Conservation (phyloP, 2,113 vertebrate genomes). For the Opisthocomus hoazin region DNA sequence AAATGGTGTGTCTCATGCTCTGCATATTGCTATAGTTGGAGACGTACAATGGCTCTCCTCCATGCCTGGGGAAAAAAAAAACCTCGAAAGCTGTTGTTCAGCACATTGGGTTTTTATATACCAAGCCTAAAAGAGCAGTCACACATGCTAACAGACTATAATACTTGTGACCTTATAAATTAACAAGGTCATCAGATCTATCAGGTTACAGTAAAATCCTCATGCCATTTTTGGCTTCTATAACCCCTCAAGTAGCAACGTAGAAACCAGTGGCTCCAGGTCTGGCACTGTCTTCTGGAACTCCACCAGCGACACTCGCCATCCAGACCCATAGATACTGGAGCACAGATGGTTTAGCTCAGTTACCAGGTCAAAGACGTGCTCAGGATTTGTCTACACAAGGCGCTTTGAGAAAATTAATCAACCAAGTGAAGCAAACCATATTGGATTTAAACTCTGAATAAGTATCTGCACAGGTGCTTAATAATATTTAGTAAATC, state of each 20-base stretch:
- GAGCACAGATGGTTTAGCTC: background rate
- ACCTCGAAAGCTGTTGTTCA: background rate
- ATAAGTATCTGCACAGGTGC: background rate
- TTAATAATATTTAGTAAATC: background rate
- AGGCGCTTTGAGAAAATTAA: background rate
- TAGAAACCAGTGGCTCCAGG: background rate
- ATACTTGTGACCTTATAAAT: background rate
- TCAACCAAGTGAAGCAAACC: background rate
- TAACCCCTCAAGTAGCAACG: background rate
- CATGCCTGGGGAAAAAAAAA: background rate
- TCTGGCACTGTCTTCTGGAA: background rate
- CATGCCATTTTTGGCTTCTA: background rate
- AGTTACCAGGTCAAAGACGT: background rate
- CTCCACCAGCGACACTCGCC: background rate
- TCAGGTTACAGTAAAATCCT: background rate
- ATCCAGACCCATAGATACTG: background rate
- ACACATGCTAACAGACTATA: background rate
- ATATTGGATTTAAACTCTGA: background rate
- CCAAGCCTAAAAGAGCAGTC: background rate
- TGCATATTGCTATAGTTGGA: background rate
- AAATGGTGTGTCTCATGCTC: background rate
- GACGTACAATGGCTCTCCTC: background rate
- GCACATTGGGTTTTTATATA: background rate
- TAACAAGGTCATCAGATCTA: background rate
- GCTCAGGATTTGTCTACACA: background rate